These are phyloP conservation scores for Dasysyrphus tricinctus DNA, from an alignment of 2,888 invertebrate genomes.

Conservation along the genomic window DNA sequence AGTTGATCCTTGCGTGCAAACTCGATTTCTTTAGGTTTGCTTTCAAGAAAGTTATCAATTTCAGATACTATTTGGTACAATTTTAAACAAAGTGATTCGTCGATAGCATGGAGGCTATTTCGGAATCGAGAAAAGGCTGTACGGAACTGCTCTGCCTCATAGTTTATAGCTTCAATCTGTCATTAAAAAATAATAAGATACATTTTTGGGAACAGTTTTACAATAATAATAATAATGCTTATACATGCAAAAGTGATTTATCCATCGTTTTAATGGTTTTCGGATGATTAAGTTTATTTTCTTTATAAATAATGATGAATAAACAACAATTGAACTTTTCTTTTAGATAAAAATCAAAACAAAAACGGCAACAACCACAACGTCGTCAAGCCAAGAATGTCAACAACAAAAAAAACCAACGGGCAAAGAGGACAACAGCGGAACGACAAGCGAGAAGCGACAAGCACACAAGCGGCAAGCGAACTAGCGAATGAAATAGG, in stretches of 20 bases:
- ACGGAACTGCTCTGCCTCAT: slow-evolving; percentile 43
- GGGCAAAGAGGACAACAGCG: no score
- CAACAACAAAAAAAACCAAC: background rate
- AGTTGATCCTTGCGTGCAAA: background rate
- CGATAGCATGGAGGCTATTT: background rate
- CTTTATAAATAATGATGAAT: background rate
- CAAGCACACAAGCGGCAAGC: no score
- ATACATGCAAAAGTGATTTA: slow-evolving; percentile 6
- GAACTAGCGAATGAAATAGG: no score
- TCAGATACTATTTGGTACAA: slow-evolving; percentile 31
- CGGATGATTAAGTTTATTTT: background rate
- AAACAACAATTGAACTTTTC: background rate
- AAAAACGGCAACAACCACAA: background rate
- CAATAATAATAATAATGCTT: no score
- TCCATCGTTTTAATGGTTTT: slow-evolving; percentile 4
- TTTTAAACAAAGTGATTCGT: slow-evolving; percentile 29
- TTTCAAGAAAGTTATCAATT: slow-evolving; percentile 45
- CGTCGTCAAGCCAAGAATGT: no score
- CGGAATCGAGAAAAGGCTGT: slow-evolving; percentile 20
- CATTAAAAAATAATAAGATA: background rate
- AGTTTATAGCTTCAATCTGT: slow-evolving; percentile 49
- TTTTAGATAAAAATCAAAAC: background rate
- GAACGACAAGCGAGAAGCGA: no score
- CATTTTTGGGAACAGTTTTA: background rate
- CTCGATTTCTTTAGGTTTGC: slow-evolving; percentile 20